Evolutionary conservation across 2,888 invertebrate species (phyloP), one percentile per base, ranked within the genome.

Genomic region (Neocrepidodera transversa): DNA sequence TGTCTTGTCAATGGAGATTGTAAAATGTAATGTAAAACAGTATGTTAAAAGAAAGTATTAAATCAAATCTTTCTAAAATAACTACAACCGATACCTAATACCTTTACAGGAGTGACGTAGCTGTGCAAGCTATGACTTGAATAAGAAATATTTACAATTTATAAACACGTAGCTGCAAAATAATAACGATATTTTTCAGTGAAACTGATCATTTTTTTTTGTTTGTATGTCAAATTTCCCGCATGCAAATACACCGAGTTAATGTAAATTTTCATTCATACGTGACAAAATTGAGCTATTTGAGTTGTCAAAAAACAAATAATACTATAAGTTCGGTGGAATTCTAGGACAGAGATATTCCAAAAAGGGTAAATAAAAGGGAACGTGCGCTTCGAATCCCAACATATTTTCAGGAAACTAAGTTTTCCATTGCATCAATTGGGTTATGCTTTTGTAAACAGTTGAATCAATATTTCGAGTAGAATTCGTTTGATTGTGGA

Each of bases 371-470:
- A 47, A 47, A 47, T 47, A 47, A 30, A 47, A 47, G 28, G 45
- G 28, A 45, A 20, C 11, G 20, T 20, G 2, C n/a, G 20, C 42
- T 11, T 10, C 6, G 28, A 6, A n/a, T 36, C 13, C 8, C 8
- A 28, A 17, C 36, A 49, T 49, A 49, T 49, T 49, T 49, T 13
- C 35, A 35, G 20, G 18, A 36, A 49, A 49, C 14, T 48, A 17
- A 38, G 17, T 49, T 35, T 48, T 35, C 35, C 4, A 16, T 35
- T 49, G 18, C 35, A 49, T 18, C 49, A 49, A 49, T 49, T 49
- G 35, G 36, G 35, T 49, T 49, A 49, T 35, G 18, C 30, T 17
- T 28, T 32, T 48, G 47, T 48, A 48, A 48, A 48, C 18, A 48
- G 20, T 6, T 4, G 23, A 49, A 49, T 49, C 36, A 20, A 49